Evolutionary conservation across 1,140 invertebrate genomes (phyloP).

Genomic region (Idris sp.): DNA sequence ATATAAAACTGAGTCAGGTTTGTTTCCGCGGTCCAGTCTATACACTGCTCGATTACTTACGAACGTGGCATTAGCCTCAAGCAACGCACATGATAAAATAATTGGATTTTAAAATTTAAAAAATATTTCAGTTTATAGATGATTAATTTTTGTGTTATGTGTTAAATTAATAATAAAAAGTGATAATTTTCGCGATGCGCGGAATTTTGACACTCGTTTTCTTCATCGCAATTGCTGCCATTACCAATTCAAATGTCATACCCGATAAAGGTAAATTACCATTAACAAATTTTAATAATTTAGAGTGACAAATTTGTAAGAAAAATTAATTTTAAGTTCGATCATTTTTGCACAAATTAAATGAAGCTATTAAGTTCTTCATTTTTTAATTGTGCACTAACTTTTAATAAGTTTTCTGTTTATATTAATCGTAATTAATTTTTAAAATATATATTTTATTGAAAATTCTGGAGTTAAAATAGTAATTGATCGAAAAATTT

Average conservation of each 20-base stretch:
- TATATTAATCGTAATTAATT: too few species aligned
- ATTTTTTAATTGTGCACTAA: too few species aligned
- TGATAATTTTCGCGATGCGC: constrained; percentile 63
- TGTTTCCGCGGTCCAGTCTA: constrained; percentile 72
- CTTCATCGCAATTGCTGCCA: constrained; percentile 60
- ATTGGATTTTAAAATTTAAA: constrained; percentile 11
- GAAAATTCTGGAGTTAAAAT: too few species aligned
- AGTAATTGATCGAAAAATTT: too few species aligned
- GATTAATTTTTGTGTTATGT: too few species aligned
- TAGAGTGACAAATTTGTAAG: too few species aligned
- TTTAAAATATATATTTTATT: too few species aligned
- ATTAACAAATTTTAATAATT: too few species aligned
- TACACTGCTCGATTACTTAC: constrained; percentile 63
- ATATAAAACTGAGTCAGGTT: constrained; percentile 74
- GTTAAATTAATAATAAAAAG: constrained; percentile 3
- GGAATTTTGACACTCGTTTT: constrained; percentile 62
- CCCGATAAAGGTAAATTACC: constrained; percentile 70
- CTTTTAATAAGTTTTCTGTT: too few species aligned
- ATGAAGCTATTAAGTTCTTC: too few species aligned
- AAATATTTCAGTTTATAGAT: constrained; percentile 8
- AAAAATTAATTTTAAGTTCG: too few species aligned
- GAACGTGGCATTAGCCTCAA: constrained; percentile 53
- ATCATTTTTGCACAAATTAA: not conserved
- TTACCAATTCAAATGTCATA: constrained; percentile 61
- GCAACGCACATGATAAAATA: constrained; percentile 14